A percentile compares a stretch with the other conserved stretches of the same genome.
Conservation (phyloP, 2,888 invertebrate species). For the Drosophila bunnanda region DNA sequence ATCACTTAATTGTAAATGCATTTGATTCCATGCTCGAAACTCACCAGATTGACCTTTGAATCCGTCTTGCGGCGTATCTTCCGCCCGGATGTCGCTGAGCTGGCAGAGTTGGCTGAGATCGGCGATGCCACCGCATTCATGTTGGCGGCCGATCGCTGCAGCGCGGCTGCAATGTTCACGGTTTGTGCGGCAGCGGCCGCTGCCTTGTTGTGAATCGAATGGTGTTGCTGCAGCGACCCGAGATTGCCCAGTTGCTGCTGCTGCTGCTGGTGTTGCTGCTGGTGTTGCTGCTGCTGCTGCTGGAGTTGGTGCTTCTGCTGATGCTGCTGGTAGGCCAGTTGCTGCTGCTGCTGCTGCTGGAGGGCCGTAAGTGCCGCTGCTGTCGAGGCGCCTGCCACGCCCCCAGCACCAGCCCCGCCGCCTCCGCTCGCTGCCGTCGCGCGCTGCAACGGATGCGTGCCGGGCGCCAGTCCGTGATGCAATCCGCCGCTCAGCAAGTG, state of each 20-base stretch:
- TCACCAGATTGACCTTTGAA: constrained; percentile 85
- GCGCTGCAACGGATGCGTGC: constrained; percentile 68
- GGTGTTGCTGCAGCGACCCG: constrained; percentile 49
- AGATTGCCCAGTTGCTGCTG: constrained; percentile 44
- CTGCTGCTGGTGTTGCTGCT: constrained; percentile 27
- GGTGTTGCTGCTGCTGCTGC: constrained; percentile 20
- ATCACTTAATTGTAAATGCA: not conserved
- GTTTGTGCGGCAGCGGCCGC: constrained; percentile 71
- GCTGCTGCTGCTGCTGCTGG: constrained; percentile 56
- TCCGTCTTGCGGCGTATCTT: constrained; percentile 90
- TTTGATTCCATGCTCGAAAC: constrained; percentile 24
- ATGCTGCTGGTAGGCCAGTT: constrained; percentile 28
- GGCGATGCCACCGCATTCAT: constrained; percentile 85
- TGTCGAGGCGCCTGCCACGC: constrained; percentile 54
- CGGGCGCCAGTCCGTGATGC: constrained; percentile 76
- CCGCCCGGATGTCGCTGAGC: constrained; percentile 87
- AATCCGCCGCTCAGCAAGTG: constrained; percentile 54
- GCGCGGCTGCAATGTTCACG: constrained; percentile 67
- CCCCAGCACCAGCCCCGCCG: constrained; percentile 58
- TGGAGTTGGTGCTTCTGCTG: constrained; percentile 23
- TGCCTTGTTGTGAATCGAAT: constrained; percentile 66
- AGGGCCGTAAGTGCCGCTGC: constrained; percentile 63
- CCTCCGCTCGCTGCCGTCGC: constrained; percentile 66
- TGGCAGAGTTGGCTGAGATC: constrained; percentile 81
- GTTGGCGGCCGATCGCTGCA: constrained; percentile 83